Evolutionary conservation across 2,113 vertebrate genomes (phyloP).

Genomic region (Albula goreensis): DNA sequence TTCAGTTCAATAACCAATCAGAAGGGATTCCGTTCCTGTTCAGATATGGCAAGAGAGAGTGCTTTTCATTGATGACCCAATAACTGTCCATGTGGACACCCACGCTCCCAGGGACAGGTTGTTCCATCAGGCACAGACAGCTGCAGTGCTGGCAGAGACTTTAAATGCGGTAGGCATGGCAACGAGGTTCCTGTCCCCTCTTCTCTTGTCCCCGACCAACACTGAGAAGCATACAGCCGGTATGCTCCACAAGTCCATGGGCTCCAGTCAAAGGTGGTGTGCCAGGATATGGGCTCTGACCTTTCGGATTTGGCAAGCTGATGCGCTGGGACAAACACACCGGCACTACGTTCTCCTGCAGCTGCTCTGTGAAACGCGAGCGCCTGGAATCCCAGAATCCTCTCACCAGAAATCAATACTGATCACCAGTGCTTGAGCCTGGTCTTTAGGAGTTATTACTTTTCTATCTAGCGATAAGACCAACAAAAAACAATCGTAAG

Average conservation of each 20-base stretch:
- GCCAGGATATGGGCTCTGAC: conserved; percentile 11
- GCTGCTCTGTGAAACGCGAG: conserved; percentile 15
- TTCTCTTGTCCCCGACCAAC: background rate
- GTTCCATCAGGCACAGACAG: background rate
- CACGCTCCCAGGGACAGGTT: background rate
- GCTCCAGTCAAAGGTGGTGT: background rate
- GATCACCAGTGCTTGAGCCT: background rate
- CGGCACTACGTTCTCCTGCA: background rate
- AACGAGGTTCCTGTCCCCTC: background rate
- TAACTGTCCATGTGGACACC: background rate
- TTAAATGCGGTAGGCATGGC: background rate
- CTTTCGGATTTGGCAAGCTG: conserved; percentile 16
- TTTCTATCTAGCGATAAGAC: background rate
- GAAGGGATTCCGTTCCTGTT: no score
- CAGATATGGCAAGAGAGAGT: background rate
- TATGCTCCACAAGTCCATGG: background rate
- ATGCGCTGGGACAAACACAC: background rate
- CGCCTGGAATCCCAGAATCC: conserved; percentile 10
- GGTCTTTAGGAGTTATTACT: background rate
- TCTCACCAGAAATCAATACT: conserved; percentile 1
- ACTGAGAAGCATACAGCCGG: background rate
- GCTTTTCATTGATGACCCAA: background rate
- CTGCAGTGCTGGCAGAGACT: background rate
- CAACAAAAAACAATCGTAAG: conserved; percentile 23
- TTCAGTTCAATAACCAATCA: no score